Base-by-base conservation (phyloP, 2,113 vertebrate species). In the Pseudorectes ferrugineus region DNA sequence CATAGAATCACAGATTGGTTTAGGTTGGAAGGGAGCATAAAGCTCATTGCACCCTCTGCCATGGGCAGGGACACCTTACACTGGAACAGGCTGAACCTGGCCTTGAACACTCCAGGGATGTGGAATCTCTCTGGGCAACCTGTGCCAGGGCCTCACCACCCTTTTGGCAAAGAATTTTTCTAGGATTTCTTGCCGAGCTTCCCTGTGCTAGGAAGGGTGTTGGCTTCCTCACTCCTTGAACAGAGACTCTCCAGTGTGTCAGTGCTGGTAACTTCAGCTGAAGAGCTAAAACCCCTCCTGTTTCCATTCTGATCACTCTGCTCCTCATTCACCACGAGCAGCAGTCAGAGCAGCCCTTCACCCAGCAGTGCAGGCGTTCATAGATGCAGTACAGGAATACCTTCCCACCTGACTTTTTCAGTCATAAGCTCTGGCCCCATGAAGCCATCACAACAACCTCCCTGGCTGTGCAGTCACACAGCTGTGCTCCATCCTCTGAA, bases 361-460 rank as follows among this genome's bases (percentile, higher is more conserved):
- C 55, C 46, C 61, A 51, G 1, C 43, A 85, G 11, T 3, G 24
- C 43, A 82, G 40, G 57, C 8, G 35, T 70, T 82, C 24, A 42
- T 3, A n/a, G 43, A 42, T 13, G 22, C n/a, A 72, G 4, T 23
- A 43, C 2, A 65, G 26, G 11, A 3, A 0, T 3, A 35, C 20
- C 29, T 80, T 35, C 22, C 31, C 12, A 35, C 14, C 20, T n/a
- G 2, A 42, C 24, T 54, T 71, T 74, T 51, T 55, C 46, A 67
- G 2, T 14, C 25, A 5, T 17, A 59, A 77, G 7, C 33, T 94
- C 55, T 57, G 65, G n/a, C 25, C 36, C 26, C 42, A 33, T 6
- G 14, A 54, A 57, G 24, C 36, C 8, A 18, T 21, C 14, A 7
- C 9, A 22, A 45, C 11, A 28, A 45, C 19, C 54, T 85, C 46